phyloP scores from a whole-genome alignment of 2,888 invertebrate species.

The Leptopilina drosophilae region DNA sequence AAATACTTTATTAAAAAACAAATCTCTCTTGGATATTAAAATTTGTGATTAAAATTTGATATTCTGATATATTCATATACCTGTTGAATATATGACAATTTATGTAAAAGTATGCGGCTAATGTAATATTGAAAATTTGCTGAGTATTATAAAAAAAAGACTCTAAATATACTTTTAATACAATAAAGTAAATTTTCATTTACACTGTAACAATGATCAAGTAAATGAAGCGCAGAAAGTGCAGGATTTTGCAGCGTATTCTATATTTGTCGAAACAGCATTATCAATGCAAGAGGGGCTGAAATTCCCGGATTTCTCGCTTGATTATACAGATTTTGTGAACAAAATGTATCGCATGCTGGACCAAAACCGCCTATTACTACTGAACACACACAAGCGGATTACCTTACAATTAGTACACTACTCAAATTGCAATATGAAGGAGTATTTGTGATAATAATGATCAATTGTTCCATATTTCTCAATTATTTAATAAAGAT shows the following conservation, averaged over 20 bases:
- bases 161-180: constrained; percentile 8
- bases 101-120: no score
- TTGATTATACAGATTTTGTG: constrained; percentile 18
- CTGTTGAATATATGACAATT: no score
- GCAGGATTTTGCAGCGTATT: neutral
- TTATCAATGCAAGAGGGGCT: neutral
- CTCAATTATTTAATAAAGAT: neutral
- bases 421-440: constrained; percentile 13
- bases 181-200: neutral
- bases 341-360: constrained; percentile 28
- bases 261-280: constrained; percentile 1
- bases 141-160: neutral
- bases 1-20: no score
- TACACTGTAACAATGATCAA: constrained; percentile 8
- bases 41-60: no score
- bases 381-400: constrained; percentile 20
- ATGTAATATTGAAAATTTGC: neutral
- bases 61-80: no score
- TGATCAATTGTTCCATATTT: constrained; percentile 5
- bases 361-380: constrained; percentile 10
- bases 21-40: no score
- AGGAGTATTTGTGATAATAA: neutral
- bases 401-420: constrained; percentile 27
- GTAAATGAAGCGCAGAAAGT: neutral
- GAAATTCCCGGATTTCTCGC: constrained; percentile 15